Conservation (phyloP, 2,888 invertebrate genomes). For the Pristionchus maxplancki region DNA sequence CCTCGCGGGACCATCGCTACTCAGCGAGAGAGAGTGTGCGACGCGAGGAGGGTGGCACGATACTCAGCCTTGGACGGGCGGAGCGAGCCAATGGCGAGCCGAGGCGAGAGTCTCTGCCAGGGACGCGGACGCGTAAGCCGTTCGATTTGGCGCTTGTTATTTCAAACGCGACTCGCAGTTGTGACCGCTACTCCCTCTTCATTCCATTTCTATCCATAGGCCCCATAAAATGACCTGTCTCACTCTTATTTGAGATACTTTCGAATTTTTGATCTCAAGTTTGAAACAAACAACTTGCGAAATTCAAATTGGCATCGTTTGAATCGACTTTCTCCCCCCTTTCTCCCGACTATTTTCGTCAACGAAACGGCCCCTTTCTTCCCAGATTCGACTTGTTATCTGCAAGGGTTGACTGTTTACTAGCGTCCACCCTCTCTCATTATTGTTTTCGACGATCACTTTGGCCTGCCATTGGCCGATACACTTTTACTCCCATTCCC, state of each 20-base stretch:
- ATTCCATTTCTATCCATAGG: not conserved
- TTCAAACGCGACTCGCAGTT: not conserved
- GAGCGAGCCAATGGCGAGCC: slow-evolving; percentile 48
- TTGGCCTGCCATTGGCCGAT: not conserved
- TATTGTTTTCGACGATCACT: not conserved
- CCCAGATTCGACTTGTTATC: not conserved
- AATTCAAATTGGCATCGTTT: not conserved
- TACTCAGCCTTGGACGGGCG: slow-evolving; percentile 46
- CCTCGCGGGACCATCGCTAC: not conserved
- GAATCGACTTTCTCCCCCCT: not conserved
- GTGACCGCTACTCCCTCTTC: not conserved
- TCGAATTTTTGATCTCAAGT: not conserved
- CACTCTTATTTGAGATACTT: not conserved
- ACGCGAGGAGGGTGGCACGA: not conserved
- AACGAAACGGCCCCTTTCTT: not conserved
- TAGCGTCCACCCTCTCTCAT: not conserved
- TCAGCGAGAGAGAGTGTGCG: not conserved
- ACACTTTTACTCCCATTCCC: not conserved
- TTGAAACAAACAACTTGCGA: not conserved
- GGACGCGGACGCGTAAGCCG: slow-evolving; percentile 5
- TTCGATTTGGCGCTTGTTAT: slow-evolving; percentile 35
- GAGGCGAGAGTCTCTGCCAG: slow-evolving; percentile 3
- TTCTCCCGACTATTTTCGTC: not conserved
- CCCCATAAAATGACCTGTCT: not conserved
- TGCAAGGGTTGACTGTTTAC: slow-evolving; percentile 1